Evolutionary conservation across 2,113 vertebrate genomes (phyloP), one percentile per base, ranked within the genome.

Genomic region (Marmota monax): DNA sequence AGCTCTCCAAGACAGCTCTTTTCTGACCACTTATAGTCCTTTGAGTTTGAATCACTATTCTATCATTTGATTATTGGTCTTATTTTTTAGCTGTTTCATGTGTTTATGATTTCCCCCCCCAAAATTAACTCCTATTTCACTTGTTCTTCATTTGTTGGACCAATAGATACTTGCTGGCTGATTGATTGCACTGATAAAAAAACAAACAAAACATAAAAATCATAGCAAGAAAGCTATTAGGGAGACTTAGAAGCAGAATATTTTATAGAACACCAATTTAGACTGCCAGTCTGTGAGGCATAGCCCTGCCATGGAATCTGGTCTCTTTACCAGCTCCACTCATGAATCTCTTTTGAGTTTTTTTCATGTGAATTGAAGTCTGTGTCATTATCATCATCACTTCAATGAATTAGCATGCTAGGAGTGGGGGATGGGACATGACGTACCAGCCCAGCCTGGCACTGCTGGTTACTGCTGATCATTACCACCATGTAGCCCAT

Each of bases 381-480:
- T 97, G 8, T 92, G 84, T 74, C 91, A 89, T 96, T 92, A 85
- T 91, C 89, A 88, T 88, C 79, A 93, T 93, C 76, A 34, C 34
- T 94, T 61, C 63, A 95, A 29, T 82, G 85, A 96, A 78, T 91
- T 96, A 94, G 79, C 90, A 42, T 97, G 86, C 95, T 95, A 88
- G 70, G 93, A 51, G 32, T 90, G 87, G 96, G 96, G 96, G 84
- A 94, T 96, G 96, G 86, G 76, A 93, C 89, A 39, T 87, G 92
- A 86, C 48, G 90, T 58, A 94, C 61, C n/a, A 97, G 79, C 74
- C 70, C 48, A 96, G 96, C 97, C 96, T 97, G 96, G 96, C 86
- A 96, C 88, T 97, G 96, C 95, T 97, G 84, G 94, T 95, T 95
- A 82, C 94, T 84, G 77, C 96, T 96, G 88, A 53, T 91, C 92